Evolutionary conservation across 2,797 vertebrate genomes (phyloP), one percentile per base, ranked within the genome.

Genomic region (Crax fasciolata): DNA sequence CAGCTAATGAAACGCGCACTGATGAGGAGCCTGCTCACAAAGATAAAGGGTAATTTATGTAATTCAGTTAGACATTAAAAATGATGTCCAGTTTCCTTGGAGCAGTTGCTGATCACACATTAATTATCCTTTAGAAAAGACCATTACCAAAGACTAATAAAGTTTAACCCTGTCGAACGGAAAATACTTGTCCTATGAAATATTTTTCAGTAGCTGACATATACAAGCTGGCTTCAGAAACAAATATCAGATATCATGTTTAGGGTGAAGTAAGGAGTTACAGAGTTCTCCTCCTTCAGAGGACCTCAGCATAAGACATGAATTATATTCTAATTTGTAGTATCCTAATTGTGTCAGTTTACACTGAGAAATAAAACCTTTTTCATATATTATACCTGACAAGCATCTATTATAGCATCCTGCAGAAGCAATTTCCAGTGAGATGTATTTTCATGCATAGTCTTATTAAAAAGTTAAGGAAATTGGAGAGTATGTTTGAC

Each of bases 391-490:
- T 85, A 67, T 59, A 83, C 70, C 86, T 92, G 96, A 93, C 94
- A 91, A 91, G 35, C 95, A 93, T 96, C 94, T 96, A 96, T 97
- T 94, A 90, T 32, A 91, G 81, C 27, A 65, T 94, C 89, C 74
- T 68, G 90, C 76, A 74, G 83, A 97, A 95, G 93, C 86, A 96
- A 97, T 97, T 98, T 97, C 91, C 96, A 97, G 73, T 67, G 77
- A 65, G 86, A 83, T 63, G 9, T 80, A 74, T 79, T 88, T 54
- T 88, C 3, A 10, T 78, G 46, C 51, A 84, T 58, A 89, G 86
- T 68, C 87, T 94, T 97, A 96, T 96, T 97, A 96, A 97, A 97
- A 97, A 95, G 85, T 86, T 96, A 94, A 96, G 95, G 86, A 95
- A 97, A 97, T 92, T 73, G 80, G 86, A 77, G 66, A 80, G 46